Evolutionary conservation across 2,888 invertebrate genomes (phyloP).

Genomic region (Nomada ruficornis): DNA sequence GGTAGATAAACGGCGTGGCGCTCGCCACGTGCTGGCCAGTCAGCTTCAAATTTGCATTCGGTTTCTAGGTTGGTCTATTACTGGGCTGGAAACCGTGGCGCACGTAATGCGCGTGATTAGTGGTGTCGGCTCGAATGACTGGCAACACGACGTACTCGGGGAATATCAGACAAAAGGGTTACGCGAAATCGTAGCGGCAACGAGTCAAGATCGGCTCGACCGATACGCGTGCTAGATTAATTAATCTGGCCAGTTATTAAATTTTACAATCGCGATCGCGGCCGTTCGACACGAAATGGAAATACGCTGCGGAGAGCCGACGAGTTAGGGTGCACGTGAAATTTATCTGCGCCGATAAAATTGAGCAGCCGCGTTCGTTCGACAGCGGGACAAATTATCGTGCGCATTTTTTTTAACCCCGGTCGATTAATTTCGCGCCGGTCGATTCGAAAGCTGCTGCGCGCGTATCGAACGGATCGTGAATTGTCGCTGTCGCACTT

Average conservation of each 20-base stretch:
- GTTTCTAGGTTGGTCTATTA: slow-evolving; percentile 61
- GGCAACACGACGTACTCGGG: slow-evolving; percentile 21
- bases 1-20: slow-evolving; percentile 33
- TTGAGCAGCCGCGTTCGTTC: not conserved
- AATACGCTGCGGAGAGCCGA: not conserved
- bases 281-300: not conserved
- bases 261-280: not conserved
- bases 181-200: not conserved
- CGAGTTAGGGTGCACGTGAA: no score
- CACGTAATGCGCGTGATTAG: slow-evolving; percentile 44
- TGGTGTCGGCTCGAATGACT: slow-evolving; percentile 26
- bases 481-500: slow-evolving; percentile 8
- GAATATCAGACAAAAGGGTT: slow-evolving; percentile 29
- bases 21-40: slow-evolving; percentile 30
- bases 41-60: slow-evolving; percentile 61
- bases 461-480: slow-evolving; percentile 42
- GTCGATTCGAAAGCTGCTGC: slow-evolving; percentile 20
- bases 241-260: not conserved
- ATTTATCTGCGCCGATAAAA: not conserved
- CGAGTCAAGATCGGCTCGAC: not conserved
- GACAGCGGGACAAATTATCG: not conserved
- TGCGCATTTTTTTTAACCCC: not conserved
- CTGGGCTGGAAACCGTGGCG: slow-evolving; percentile 26
- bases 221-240: not conserved
- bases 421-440: slow-evolving; percentile 39